Conservation (phyloP, 2,888 invertebrate genomes). For the Mesoligia furuncula region DNA sequence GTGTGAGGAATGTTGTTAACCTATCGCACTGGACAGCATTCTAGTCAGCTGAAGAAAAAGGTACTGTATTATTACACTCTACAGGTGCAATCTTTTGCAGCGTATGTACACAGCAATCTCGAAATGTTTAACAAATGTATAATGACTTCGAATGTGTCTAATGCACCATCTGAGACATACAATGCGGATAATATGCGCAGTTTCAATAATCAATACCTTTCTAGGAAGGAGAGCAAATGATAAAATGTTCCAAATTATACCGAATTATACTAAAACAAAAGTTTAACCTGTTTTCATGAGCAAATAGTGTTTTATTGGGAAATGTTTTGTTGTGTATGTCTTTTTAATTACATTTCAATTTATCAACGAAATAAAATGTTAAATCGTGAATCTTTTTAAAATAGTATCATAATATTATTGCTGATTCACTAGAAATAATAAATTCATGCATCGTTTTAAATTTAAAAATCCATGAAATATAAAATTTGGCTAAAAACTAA, state of each 20-base stretch:
- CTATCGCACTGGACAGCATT: neutral
- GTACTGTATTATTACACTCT: slow-evolving; percentile 8
- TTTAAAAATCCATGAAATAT: neutral
- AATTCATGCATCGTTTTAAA: neutral
- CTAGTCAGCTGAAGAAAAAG: neutral
- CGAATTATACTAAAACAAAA: neutral
- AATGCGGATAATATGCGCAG: neutral
- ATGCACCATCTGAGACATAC: neutral
- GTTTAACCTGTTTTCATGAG: too few species aligned
- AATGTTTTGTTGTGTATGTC: neutral
- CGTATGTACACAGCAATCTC: neutral
- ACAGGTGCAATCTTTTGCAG: slow-evolving; percentile 6
- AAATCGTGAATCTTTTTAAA: neutral
- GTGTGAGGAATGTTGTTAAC: slow-evolving; percentile 44
- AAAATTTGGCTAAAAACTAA: neutral
- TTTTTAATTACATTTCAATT: neutral
- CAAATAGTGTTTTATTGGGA: neutral
- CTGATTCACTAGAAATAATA: slow-evolving; percentile 5
- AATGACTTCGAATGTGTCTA: neutral
- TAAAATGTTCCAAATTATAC: neutral
- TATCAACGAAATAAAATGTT: neutral
- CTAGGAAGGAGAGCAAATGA: neutral
- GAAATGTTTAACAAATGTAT: neutral
- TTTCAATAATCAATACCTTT: neutral
- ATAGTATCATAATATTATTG: neutral